Conservation (phyloP, 2,113 vertebrate species). For the Balaeniceps rex region DNA sequence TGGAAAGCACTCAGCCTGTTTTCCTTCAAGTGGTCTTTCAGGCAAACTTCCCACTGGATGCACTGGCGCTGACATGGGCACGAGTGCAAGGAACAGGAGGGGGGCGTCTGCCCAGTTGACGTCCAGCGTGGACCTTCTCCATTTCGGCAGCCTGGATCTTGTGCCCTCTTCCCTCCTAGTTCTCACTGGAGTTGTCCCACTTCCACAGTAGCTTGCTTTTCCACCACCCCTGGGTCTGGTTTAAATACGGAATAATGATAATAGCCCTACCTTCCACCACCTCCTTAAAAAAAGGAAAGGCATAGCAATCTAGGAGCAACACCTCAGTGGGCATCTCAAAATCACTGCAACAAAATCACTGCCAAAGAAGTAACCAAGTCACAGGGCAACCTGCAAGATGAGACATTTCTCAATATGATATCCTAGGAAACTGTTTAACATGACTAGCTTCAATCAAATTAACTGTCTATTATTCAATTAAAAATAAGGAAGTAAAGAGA, state of each 20-base stretch:
- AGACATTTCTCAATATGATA: not conserved
- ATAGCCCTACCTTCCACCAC: not conserved
- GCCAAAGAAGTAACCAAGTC: not conserved
- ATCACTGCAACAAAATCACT: not conserved
- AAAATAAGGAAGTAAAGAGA: constrained; percentile 59
- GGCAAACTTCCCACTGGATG: not conserved
- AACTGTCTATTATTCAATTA: constrained; percentile 51
- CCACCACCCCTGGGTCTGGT: not conserved
- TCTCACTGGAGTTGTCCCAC: not conserved
- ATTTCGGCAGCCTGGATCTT: not conserved
- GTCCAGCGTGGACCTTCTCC: not conserved
- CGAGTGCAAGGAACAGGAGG: not conserved
- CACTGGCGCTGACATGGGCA: not conserved
- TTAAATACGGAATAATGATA: not conserved
- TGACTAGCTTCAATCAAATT: constrained; percentile 20
- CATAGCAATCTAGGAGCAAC: not conserved
- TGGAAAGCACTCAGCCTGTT: not conserved
- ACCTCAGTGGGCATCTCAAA: not conserved
- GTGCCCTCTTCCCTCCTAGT: not conserved
- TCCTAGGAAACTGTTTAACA: constrained; percentile 18
- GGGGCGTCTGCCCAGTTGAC: not conserved
- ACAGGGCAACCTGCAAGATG: not conserved
- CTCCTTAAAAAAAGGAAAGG: not conserved
- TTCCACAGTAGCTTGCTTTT: not conserved
- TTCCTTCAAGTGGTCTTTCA: not conserved